phyloP scores from a whole-genome alignment of 2,113 vertebrate genomes.

The Meleagris gallopavo region DNA sequence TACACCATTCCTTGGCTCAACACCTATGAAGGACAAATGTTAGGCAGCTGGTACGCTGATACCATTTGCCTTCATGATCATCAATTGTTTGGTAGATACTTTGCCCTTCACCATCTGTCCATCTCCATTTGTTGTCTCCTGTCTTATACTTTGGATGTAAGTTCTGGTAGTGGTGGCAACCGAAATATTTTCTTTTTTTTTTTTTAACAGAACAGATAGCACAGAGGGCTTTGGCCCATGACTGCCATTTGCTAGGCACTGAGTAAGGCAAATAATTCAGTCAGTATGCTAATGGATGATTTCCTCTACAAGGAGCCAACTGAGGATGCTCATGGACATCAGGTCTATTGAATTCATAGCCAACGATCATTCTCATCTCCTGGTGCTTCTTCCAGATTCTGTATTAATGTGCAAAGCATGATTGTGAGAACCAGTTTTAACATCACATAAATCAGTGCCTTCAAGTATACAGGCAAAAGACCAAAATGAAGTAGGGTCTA shows the following conservation, averaged over 20 bases:
- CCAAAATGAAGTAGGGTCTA: not conserved
- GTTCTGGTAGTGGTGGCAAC: not conserved
- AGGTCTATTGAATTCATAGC: not conserved
- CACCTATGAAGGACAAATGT: slow-evolving; percentile 41
- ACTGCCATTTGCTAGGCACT: not conserved
- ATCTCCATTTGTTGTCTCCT: slow-evolving; percentile 62
- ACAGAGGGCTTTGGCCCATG: slow-evolving; percentile 2
- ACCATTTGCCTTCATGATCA: slow-evolving; percentile 51
- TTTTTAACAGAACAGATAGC: slow-evolving; percentile 1
- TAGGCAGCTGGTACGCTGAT: slow-evolving; percentile 53
- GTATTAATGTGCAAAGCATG: not conserved
- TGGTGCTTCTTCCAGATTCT: not conserved
- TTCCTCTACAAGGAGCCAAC: slow-evolving; percentile 15
- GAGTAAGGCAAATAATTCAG: slow-evolving; percentile 17
- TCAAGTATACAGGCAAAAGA: not conserved
- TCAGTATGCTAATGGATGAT: slow-evolving; percentile 11
- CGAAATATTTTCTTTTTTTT: not conserved
- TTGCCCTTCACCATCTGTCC: slow-evolving; percentile 61
- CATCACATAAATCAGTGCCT: not conserved
- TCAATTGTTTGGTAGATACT: slow-evolving; percentile 52
- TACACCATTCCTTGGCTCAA: slow-evolving; percentile 2
- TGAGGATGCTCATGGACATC: not conserved
- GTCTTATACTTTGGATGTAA: not conserved
- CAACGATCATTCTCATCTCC: not conserved
- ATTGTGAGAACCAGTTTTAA: not conserved